Evolutionary conservation across 2,888 invertebrate species (phyloP).

Genomic region (Meteorus colon): DNA sequence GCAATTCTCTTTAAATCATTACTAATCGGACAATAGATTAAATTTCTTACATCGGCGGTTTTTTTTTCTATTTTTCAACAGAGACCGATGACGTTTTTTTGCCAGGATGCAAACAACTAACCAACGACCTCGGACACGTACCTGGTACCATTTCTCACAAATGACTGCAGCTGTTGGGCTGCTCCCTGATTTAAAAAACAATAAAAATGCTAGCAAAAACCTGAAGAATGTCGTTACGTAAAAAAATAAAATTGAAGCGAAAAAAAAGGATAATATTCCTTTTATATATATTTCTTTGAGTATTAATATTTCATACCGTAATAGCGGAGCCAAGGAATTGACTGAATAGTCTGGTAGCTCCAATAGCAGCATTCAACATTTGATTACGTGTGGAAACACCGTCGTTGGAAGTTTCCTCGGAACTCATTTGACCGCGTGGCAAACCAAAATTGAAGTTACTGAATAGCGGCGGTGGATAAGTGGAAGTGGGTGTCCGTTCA

Average conservation of each 20-base stretch:
- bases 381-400: slow-evolving; percentile 71
- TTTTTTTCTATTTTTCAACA: slow-evolving; percentile 13
- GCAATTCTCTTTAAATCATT: slow-evolving; percentile 14
- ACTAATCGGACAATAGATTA: slow-evolving; percentile 30
- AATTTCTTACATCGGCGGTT: slow-evolving; percentile 22
- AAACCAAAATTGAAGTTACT: slow-evolving; percentile 62
- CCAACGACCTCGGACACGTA: slow-evolving; percentile 57
- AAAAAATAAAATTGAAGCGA: not conserved
- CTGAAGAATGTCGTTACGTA: not conserved
- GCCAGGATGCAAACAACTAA: slow-evolving; percentile 27
- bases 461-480: slow-evolving; percentile 70
- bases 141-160: slow-evolving; percentile 74
- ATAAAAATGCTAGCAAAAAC: slow-evolving; percentile 5
- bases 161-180: slow-evolving; percentile 81
- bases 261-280: slow-evolving; percentile 12
- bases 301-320: slow-evolving; percentile 75
- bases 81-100: slow-evolving; percentile 1
- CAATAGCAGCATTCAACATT: slow-evolving; percentile 83
- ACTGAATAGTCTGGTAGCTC: slow-evolving; percentile 85
- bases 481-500: slow-evolving; percentile 67
- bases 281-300: not conserved
- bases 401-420: slow-evolving; percentile 60
- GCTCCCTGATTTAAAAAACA: slow-evolving; percentile 78
- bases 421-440: slow-evolving; percentile 39
- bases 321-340: slow-evolving; percentile 86